Evolutionary conservation across 2,888 invertebrate species (phyloP).

Genomic region (Trypoxylon attenuatum): DNA sequence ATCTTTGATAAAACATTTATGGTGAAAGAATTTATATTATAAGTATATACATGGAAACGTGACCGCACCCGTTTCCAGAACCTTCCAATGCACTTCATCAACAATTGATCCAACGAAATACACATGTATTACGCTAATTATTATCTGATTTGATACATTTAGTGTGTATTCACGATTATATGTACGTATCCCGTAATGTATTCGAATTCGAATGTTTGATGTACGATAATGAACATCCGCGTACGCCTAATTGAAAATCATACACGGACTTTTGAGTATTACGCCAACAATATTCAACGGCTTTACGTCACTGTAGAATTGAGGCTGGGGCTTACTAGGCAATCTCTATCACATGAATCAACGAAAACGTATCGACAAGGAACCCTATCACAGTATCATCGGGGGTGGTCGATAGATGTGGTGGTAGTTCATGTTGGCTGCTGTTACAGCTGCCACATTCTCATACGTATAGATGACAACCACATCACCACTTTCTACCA

Average conservation of each 20-base stretch:
- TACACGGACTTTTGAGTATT: too few species aligned
- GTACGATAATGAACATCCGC: too few species aligned
- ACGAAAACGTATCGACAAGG: conserved; percentile 28
- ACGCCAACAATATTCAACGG: background rate
- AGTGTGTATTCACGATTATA: too few species aligned
- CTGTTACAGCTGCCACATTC: too few species aligned
- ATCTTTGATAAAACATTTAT: background rate
- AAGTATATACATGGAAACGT: background rate
- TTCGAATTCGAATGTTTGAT: too few species aligned
- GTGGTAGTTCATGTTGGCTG: conserved; percentile 4
- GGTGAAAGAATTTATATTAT: background rate
- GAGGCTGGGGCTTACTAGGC: background rate
- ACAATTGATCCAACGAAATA: background rate
- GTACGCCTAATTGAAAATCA: too few species aligned
- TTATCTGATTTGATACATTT: too few species aligned
- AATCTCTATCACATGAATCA: conserved; percentile 30
- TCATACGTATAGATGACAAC: too few species aligned
- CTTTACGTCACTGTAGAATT: background rate
- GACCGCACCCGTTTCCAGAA: background rate
- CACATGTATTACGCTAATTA: too few species aligned
- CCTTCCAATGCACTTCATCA: conserved; percentile 9
- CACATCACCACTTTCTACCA: too few species aligned
- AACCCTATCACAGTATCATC: conserved; percentile 14
- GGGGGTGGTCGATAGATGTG: conserved; percentile 1
- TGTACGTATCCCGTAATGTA: too few species aligned